Percentiles rank a stretch among this genome's conserved stretches.
Evolutionary conservation across 2,797 vertebrate genomes (phyloP).

Genomic region (Enteromius afrohamiltoni): DNA sequence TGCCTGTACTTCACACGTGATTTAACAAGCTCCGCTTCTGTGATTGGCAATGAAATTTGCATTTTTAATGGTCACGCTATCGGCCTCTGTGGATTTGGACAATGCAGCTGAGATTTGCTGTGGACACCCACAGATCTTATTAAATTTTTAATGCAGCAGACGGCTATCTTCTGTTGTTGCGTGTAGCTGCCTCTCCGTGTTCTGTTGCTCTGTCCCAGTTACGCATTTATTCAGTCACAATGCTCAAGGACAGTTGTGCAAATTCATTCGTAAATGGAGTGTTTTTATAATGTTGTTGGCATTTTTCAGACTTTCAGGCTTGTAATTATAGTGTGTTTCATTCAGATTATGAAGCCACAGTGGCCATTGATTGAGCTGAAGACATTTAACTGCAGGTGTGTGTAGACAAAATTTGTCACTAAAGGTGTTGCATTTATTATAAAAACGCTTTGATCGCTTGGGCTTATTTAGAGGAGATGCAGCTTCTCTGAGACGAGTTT

Average conservation of each 20-base stretch:
- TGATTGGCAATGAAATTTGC: conserved; percentile 50
- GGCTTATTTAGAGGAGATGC: neutral
- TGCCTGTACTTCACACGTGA: conserved; percentile 61
- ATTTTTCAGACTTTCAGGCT: conserved; percentile 5
- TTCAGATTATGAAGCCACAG: neutral
- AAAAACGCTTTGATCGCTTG: neutral
- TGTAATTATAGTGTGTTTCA: neutral
- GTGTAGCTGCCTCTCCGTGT: conserved; percentile 24
- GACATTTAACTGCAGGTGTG: neutral
- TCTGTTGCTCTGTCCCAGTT: conserved; percentile 71
- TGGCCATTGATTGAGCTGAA: neutral
- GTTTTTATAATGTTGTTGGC: neutral
- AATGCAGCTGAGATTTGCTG: conserved; percentile 54
- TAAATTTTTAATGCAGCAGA: conserved; percentile 75
- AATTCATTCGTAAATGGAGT: conserved; percentile 12
- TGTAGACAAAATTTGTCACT: neutral
- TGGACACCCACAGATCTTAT: conserved; percentile 61
- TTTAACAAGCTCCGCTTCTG: conserved; percentile 34
- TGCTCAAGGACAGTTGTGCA: conserved; percentile 64
- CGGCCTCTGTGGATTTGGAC: conserved; percentile 15
- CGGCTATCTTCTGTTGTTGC: conserved; percentile 67
- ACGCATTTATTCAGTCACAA: conserved; percentile 72
- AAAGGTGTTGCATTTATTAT: neutral
- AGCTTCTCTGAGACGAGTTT: neutral
- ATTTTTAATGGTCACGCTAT: conserved; percentile 28